Evolutionary conservation across 1,140 invertebrate genomes (phyloP).

Genomic region (Brachionus paranguensis): DNA sequence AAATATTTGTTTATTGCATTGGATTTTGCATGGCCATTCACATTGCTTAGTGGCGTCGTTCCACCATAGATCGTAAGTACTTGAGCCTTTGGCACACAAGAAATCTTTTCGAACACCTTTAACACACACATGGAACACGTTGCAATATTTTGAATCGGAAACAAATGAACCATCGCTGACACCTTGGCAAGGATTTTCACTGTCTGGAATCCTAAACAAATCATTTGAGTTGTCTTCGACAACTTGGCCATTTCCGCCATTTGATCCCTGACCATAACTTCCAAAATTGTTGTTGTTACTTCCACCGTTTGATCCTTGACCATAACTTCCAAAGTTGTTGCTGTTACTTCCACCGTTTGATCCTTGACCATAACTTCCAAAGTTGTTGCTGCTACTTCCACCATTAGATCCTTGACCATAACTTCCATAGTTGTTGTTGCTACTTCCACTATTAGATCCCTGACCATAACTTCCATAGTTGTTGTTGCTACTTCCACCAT

Average conservation of each 20-base stretch:
- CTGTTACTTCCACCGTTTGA: neutral
- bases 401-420: neutral
- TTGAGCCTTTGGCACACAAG: constrained; percentile 22
- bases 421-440: neutral
- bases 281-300: neutral
- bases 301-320: neutral
- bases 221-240: constrained; percentile 25
- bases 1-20: constrained; percentile 11
- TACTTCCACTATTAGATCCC: neutral
- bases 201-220: constrained; percentile 19
- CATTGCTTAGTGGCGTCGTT: constrained; percentile 34
- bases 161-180: constrained; percentile 24
- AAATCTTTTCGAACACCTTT: constrained; percentile 28
- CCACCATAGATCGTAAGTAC: constrained; percentile 39
- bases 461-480: neutral
- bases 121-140: constrained; percentile 36
- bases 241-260: constrained; percentile 20
- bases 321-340: neutral
- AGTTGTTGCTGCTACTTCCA: neutral
- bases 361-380: neutral
- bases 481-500: neutral
- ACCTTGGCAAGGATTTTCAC: constrained; percentile 18
- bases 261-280: neutral
- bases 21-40: constrained; percentile 36
- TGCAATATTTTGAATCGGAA: constrained; percentile 14